Conservation (phyloP, 1,140 invertebrate species). For the Schlechtendalia chinensis region DNA sequence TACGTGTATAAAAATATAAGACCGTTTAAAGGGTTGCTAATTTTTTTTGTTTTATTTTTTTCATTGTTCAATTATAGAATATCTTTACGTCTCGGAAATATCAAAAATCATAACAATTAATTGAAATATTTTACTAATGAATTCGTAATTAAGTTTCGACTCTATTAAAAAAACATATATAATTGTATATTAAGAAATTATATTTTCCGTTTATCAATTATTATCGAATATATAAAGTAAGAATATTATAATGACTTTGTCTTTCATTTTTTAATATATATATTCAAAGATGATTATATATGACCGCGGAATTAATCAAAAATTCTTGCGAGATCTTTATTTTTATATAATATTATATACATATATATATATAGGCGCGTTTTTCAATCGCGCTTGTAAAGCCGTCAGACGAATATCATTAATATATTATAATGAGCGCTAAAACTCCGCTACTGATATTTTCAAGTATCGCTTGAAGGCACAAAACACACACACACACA, state of each 20-base stretch:
- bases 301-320: no score
- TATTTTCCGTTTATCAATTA: no score
- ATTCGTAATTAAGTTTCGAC: no score
- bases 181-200: no score
- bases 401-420: constrained; percentile 20
- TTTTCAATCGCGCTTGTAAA: constrained; percentile 6
- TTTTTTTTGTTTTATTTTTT: background rate
- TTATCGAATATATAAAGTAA: no score
- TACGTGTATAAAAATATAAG: background rate
- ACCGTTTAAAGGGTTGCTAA: background rate
- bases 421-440: constrained; percentile 39
- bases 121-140: no score
- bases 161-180: no score
- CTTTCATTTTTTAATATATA: no score
- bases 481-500: constrained; percentile 8
- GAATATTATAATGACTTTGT: no score
- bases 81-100: background rate
- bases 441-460: constrained; percentile 11
- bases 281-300: no score
- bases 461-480: constrained; percentile 13
- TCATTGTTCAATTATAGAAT: background rate
- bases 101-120: background rate
- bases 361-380: background rate
- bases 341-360: background rate
- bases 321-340: background rate